phyloP scores from a whole-genome alignment of 2,888 invertebrate genomes.

The Dioctria linearis region DNA sequence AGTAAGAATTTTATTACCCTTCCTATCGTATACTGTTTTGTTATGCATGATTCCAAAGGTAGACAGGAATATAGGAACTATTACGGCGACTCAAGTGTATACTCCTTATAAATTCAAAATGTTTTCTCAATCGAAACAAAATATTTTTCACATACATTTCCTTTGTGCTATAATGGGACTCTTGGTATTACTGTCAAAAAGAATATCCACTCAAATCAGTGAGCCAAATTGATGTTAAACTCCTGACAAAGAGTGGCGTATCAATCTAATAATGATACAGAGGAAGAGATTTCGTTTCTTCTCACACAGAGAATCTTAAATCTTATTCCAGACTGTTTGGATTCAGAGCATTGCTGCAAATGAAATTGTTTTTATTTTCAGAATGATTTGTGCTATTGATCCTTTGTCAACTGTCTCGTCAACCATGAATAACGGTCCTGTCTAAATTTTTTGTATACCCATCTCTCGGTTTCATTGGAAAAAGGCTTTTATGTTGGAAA shows the following conservation, averaged over 20 bases:
- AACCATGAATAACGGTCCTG: conserved; percentile 19
- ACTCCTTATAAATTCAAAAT: background rate
- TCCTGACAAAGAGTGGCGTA: conserved; percentile 23
- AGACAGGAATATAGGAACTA: background rate
- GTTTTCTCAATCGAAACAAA: background rate
- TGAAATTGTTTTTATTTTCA: conserved; percentile 44
- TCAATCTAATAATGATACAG: conserved; percentile 32
- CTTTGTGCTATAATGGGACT: background rate
- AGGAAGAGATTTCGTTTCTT: conserved; percentile 15
- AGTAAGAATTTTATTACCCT: background rate
- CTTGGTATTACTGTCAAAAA: background rate
- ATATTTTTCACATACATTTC: background rate
- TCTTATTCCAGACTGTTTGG: background rate
- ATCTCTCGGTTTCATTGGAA: too few relatives aligned
- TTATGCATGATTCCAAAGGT: conserved; percentile 14
- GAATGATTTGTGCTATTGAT: conserved; percentile 50
- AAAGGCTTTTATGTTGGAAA: too few relatives aligned
- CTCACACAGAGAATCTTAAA: background rate
- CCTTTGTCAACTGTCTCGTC: conserved; percentile 51
- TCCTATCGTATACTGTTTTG: background rate
- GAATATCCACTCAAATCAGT: background rate
- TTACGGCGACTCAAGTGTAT: background rate
- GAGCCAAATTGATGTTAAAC: conserved; percentile 30
- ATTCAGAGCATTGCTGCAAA: conserved; percentile 4
- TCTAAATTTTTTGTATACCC: too few relatives aligned